Conservation (phyloP, 2,113 vertebrate genomes). For the Trachemys scripta region DNA sequence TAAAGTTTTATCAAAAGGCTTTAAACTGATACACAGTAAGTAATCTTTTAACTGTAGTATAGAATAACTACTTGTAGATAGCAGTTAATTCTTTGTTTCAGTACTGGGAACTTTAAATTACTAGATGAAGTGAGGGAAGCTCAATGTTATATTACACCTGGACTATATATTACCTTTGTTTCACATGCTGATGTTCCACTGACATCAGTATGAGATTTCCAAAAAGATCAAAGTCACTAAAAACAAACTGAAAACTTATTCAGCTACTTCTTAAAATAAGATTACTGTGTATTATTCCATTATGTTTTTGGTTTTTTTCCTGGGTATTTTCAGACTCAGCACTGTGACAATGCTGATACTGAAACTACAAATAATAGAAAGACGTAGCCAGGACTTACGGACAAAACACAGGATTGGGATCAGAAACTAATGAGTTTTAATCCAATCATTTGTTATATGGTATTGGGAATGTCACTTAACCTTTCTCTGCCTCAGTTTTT, state of each 20-base stretch:
- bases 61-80: not conserved
- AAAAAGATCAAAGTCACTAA: not conserved
- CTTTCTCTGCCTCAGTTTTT: not conserved
- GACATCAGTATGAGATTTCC: not conserved
- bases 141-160: not conserved
- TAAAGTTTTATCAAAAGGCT: not conserved
- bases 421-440: no score
- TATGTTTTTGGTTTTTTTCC: constrained; percentile 5
- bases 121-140: not conserved
- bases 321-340: not conserved
- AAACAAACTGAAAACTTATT: not conserved
- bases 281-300: not conserved
- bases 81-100: not conserved
- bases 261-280: not conserved
- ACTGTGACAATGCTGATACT: not conserved
- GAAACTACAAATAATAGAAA: not conserved
- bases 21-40: not conserved
- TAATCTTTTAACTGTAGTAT: not conserved
- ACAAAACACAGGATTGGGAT: not conserved
- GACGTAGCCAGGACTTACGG: not conserved
- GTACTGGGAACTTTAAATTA: not conserved
- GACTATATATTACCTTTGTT: not conserved
- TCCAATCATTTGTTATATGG: not conserved
- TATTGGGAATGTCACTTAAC: not conserved
- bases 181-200: not conserved